phyloP scores from a whole-genome alignment of 2,888 invertebrate genomes.

The Phymatocera aterrima region DNA sequence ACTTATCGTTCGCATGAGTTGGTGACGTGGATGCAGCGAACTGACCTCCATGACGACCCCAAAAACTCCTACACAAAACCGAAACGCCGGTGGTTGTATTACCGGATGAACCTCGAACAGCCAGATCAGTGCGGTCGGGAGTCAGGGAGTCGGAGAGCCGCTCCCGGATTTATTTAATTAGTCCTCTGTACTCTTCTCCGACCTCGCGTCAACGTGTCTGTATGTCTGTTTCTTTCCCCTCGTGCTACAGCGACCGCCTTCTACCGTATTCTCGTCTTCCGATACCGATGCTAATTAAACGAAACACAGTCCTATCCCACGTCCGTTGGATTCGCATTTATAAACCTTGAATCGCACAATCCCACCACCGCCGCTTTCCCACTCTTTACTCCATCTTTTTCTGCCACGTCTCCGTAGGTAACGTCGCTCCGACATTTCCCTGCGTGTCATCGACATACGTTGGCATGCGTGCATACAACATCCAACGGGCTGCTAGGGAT shows the following conservation, averaged over 20 bases:
- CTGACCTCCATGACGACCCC: conserved; percentile 58
- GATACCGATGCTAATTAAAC: conserved; percentile 65
- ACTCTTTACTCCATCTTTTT: not conserved
- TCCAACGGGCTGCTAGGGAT: no score
- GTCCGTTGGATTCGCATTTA: conserved; percentile 47
- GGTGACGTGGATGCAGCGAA: conserved; percentile 45
- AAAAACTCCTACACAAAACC: conserved; percentile 45
- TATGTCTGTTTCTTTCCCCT: conserved; percentile 51
- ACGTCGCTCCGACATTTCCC: conserved; percentile 25
- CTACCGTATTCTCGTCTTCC: conserved; percentile 53
- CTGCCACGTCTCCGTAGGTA: conserved; percentile 46
- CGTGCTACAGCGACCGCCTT: conserved; percentile 19
- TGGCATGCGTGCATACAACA: no score
- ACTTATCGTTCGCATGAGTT: not conserved
- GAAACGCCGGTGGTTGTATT: not conserved
- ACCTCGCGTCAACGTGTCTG: conserved; percentile 54
- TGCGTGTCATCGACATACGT: not conserved
- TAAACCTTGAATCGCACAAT: conserved; percentile 21
- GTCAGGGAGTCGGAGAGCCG: conserved; percentile 57
- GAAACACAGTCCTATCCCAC: conserved; percentile 64
- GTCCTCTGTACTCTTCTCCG: conserved; percentile 52
- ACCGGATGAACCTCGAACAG: not conserved
- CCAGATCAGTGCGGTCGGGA: conserved; percentile 54
- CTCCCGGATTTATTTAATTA: conserved; percentile 71
- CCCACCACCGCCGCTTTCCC: not conserved